A percentile compares a stretch with the other conserved stretches of the same genome.
Conservation (phyloP, 2,888 invertebrate genomes). For the Rhingia rostrata region DNA sequence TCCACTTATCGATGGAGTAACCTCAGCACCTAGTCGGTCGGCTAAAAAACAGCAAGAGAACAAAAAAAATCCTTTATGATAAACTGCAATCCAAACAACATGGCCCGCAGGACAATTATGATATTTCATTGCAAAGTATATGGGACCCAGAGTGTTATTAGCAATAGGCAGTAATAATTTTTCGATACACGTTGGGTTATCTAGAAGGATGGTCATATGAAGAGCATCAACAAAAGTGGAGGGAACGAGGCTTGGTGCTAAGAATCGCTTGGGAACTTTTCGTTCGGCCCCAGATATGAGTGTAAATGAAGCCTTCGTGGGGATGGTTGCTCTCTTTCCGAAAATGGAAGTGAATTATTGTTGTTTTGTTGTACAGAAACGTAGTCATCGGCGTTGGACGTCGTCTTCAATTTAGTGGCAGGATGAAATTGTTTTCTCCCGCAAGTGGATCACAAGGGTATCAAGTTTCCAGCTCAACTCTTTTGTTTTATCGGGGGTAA, state of each 20-base stretch:
- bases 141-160: constrained; percentile 77
- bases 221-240: not conserved
- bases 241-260: constrained; percentile 17
- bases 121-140: constrained; percentile 83
- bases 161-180: constrained; percentile 56
- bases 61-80: constrained; percentile 75
- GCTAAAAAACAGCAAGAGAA: constrained; percentile 19
- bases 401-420: constrained; percentile 5
- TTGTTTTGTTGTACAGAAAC: constrained; percentile 29
- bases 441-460: constrained; percentile 23
- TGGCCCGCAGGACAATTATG: constrained; percentile 82
- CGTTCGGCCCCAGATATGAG: not conserved
- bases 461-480: constrained; percentile 39
- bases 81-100: constrained; percentile 81
- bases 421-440: constrained; percentile 4
- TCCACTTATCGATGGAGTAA: constrained; percentile 36
- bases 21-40: constrained; percentile 43
- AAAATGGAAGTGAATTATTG: constrained; percentile 43
- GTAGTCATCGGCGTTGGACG: not conserved
- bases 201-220: constrained; percentile 64
- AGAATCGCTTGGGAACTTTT: constrained; percentile 8
- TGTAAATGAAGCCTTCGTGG: constrained; percentile 56
- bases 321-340: constrained; percentile 19
- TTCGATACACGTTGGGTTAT: constrained; percentile 23
- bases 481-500: constrained; percentile 17